phyloP scores from a whole-genome alignment of 2,113 vertebrate species.

The Chaetura pelagica region DNA sequence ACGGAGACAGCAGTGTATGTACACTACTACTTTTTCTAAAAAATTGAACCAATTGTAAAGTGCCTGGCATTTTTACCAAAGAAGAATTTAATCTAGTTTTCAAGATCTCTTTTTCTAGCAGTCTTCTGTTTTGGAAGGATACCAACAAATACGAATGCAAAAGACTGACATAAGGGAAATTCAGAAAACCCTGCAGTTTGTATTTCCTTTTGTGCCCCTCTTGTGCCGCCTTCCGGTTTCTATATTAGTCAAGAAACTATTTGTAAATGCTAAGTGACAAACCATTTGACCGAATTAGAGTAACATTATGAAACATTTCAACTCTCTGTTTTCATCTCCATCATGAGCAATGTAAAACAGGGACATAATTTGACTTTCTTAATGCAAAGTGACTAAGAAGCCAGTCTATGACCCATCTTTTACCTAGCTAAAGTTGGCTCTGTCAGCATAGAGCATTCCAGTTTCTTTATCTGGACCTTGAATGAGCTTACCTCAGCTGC shows the following conservation, averaged over 20 bases:
- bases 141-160: not conserved
- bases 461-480: not conserved
- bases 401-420: not conserved
- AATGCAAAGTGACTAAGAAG: not conserved
- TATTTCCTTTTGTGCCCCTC: not conserved
- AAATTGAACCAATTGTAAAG: not conserved
- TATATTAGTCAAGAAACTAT: not conserved
- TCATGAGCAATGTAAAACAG: not conserved
- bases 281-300: not conserved
- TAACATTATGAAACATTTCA: slow-evolving; percentile 1
- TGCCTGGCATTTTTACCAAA: not conserved
- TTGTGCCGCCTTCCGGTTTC: not conserved
- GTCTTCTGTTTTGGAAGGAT: not conserved
- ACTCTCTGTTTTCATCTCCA: not conserved
- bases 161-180: not conserved
- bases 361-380: not conserved
- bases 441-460: not conserved
- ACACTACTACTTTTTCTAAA: not conserved
- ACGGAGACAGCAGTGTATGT: not conserved
- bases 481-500: not conserved
- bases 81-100: not conserved
- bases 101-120: not conserved
- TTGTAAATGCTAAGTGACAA: not conserved
- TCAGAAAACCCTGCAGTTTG: not conserved
- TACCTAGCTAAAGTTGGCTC: not conserved